phyloP scores from a whole-genome alignment of 2,888 invertebrate species.

The Meandrusa payeni region DNA sequence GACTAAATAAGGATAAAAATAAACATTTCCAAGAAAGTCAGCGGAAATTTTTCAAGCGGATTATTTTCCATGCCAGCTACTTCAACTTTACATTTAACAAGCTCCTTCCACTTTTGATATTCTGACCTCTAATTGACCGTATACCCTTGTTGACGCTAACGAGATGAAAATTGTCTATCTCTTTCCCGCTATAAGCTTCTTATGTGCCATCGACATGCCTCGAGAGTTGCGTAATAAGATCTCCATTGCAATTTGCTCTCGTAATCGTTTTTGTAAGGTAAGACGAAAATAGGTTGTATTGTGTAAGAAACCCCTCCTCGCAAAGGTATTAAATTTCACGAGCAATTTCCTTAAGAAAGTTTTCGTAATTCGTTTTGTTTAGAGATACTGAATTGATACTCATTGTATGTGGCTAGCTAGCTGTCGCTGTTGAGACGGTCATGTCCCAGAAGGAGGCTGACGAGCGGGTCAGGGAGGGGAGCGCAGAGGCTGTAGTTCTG shows the following conservation, averaged over 20 bases:
- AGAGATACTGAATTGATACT: background rate
- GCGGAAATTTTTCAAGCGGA: too few species aligned
- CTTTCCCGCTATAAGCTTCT: conserved; percentile 8
- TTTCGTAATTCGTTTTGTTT: background rate
- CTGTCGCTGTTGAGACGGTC: too few species aligned
- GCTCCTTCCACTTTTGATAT: background rate
- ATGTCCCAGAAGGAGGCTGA: too few species aligned
- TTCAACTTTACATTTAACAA: conserved; percentile 1
- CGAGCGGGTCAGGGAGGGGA: too few species aligned
- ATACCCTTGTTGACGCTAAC: conserved; percentile 1
- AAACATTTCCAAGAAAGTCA: too few species aligned
- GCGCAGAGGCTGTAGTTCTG: too few species aligned
- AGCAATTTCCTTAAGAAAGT: conserved; percentile 8
- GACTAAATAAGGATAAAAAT: too few species aligned
- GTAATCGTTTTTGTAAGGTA: conserved; percentile 11
- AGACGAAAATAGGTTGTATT: conserved; percentile 3
- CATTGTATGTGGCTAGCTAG: too few species aligned
- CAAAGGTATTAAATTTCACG: conserved; percentile 6
- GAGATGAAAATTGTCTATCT: background rate
- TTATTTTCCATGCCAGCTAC: background rate
- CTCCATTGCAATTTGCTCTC: conserved; percentile 4
- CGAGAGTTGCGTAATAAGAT: background rate
- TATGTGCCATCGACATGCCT: background rate
- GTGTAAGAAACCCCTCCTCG: conserved; percentile 1
- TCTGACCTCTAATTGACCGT: background rate